Evolutionary conservation across 2,888 invertebrate species (phyloP), one percentile per base, ranked within the genome.

Genomic region (Tiphia femorata): DNA sequence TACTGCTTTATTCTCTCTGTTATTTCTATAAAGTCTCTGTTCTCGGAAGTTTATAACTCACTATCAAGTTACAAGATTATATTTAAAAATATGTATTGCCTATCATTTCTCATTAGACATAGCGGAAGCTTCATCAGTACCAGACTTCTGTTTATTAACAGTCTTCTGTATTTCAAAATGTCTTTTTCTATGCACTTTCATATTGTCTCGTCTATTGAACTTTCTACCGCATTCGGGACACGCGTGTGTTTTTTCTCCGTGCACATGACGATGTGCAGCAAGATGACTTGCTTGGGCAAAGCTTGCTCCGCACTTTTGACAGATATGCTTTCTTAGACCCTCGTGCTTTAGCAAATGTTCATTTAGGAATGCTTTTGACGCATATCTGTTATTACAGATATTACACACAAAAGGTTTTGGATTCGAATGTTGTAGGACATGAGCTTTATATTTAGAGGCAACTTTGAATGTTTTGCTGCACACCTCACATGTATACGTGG

Each of bases 251-350:
- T 83, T 83, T 50, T 83, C 83, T 8, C 80, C 83, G 29, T 83
- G 83, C 10, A 83, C 83, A 51, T 83, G 80, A 43, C 81, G 70
- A 59, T 83, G 83, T 2, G 83, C 83, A 19, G 83, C 83, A 20
- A 83, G 61, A 58, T 83, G 83, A 61, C 83, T 83, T 12, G 83
- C 83, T 59, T 83, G 83, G 12, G 82, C 83, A 50, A 83, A 83
- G 35, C 75, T 77, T 2, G 83, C 82, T 2, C 82, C 81, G 49
- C 83, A 83, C 16, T 78, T 80, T 48, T 78, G 77, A 38, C 83
- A 83, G 8, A 82, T 70, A 49, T 83, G 82, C 58, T 83, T 83
- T 8, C 83, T 63, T 37, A 83, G 50, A 10, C 83, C 83, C 46
- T 83, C 81, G 65, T 83, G 83, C 30, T 83, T 83, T 12, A 81